These are phyloP conservation scores for Leptoteleia sp. DNA, from an alignment of 1,140 invertebrate species.

Conservation along the genomic window DNA sequence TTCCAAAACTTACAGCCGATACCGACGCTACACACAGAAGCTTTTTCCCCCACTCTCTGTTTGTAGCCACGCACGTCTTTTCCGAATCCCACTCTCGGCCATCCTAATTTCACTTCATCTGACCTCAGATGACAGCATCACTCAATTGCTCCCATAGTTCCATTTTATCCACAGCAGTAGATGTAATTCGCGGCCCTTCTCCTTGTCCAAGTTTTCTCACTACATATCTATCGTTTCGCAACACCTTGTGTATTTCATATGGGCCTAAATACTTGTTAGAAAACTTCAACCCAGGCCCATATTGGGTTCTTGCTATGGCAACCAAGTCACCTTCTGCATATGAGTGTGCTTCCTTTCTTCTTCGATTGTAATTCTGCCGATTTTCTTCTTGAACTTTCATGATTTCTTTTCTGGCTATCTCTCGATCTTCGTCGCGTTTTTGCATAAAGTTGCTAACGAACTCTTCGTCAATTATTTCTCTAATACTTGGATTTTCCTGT, in stretches of 20 bases:
- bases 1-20: no score
- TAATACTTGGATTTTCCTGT: not conserved
- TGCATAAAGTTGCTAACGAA: no score
- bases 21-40: no score
- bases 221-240: conserved; percentile 11
- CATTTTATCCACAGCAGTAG: no score
- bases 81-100: no score
- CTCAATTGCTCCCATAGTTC: no score
- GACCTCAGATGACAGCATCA: no score
- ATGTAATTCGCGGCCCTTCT: conserved; percentile 4
- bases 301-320: not conserved
- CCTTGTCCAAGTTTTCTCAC: conserved; percentile 15
- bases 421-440: no score
- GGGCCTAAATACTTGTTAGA: conserved; percentile 5
- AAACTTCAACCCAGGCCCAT: not conserved
- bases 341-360: not conserved
- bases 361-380: not conserved
- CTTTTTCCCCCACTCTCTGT: no score
- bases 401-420: no score
- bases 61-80: no score
- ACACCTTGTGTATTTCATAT: not conserved
- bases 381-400: not conserved
- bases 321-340: not conserved
- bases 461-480: not conserved
- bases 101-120: no score